Percentiles rank a stretch among this genome's conserved stretches.
Conservation (phyloP, 2,888 invertebrate species). For the Nephrotoma guestfalica region DNA sequence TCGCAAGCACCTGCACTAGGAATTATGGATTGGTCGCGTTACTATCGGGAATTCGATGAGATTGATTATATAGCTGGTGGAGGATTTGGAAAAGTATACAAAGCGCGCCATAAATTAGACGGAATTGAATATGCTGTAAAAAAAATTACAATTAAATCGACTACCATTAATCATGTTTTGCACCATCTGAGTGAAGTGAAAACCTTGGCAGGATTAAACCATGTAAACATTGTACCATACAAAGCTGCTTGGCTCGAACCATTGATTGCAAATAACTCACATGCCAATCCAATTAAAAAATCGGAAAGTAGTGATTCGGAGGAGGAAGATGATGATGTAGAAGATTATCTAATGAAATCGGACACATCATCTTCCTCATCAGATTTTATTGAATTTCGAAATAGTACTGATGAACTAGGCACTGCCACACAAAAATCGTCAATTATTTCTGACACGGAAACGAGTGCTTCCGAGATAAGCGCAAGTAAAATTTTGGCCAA, state of each 20-base stretch:
- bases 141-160: conserved; percentile 52
- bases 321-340: not conserved
- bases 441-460: not conserved
- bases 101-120: conserved; percentile 59
- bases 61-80: conserved; percentile 52
- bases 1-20: conserved; percentile 30
- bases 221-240: conserved; percentile 67
- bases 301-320: not conserved
- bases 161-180: conserved; percentile 45
- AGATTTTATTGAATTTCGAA: conserved; percentile 13
- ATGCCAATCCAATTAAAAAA: conserved; percentile 1
- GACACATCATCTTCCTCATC: not conserved
- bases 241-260: conserved; percentile 74
- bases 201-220: conserved; percentile 61
- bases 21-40: conserved; percentile 44
- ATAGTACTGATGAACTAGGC: not conserved
- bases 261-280: conserved; percentile 33
- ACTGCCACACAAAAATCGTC: not conserved
- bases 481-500: not conserved
- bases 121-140: conserved; percentile 67
- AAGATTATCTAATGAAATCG: not conserved
- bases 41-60: conserved; percentile 55
- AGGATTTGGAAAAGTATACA: conserved; percentile 64
- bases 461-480: not conserved
- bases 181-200: conserved; percentile 62